Percentiles rank a stretch among this genome's conserved stretches.
phyloP scores from a whole-genome alignment of 2,797 vertebrate species.

The Liparis tanakae region DNA sequence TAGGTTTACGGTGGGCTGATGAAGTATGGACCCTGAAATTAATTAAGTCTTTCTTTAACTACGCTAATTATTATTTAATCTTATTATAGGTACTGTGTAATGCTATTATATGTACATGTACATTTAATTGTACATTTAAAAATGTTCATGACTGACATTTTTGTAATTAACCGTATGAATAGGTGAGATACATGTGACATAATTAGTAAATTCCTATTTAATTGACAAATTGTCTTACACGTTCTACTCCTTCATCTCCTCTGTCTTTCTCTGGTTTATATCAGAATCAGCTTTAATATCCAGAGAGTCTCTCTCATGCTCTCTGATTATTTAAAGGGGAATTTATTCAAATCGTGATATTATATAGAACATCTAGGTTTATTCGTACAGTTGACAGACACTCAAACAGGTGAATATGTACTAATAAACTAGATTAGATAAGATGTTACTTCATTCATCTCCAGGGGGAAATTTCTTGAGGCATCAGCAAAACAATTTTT shows the following conservation, averaged over 20 bases:
- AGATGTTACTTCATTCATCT: no score
- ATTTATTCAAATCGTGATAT: not conserved
- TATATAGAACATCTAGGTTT: not conserved
- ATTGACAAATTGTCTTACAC: not conserved
- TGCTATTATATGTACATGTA: not conserved
- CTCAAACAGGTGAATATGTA: not conserved
- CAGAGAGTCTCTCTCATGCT: not conserved
- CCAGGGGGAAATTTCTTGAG: no score
- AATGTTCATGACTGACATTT: not conserved
- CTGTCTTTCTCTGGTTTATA: not conserved
- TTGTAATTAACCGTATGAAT: not conserved
- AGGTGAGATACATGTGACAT: not conserved
- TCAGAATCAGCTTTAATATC: not conserved
- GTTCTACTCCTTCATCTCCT: not conserved
- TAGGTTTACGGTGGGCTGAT: conserved; percentile 33
- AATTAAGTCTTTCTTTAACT: conserved; percentile 13
- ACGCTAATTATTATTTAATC: not conserved
- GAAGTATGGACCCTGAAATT: conserved; percentile 8
- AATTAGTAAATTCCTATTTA: not conserved
- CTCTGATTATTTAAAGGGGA: not conserved
- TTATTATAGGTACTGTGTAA: not conserved
- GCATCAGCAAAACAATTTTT: no score
- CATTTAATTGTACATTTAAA: not conserved
- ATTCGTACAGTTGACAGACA: not conserved
- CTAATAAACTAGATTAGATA: not conserved